Conservation (phyloP, 2,113 vertebrate species). For the Anoura caudifer region DNA sequence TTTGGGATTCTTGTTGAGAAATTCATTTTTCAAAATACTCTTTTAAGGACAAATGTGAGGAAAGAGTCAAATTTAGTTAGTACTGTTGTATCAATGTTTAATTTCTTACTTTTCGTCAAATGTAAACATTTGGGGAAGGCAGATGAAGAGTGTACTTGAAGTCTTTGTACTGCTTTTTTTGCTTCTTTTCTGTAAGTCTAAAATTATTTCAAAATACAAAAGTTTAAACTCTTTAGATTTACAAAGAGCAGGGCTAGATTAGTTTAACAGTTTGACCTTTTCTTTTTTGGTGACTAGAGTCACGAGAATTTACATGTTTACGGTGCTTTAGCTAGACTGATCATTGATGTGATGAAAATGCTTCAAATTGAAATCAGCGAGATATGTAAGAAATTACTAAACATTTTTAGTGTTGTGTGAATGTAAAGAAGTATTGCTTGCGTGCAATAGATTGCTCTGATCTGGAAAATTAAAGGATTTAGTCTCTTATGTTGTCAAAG, state of each 20-base stretch:
- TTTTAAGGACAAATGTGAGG: background rate
- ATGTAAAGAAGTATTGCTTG: background rate
- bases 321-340: background rate
- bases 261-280: background rate
- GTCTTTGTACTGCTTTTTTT: background rate
- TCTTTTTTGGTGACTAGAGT: background rate
- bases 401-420: background rate
- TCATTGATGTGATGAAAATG: conserved; percentile 45
- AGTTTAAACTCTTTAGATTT: background rate
- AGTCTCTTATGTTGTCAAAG: background rate
- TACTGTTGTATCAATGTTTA: background rate
- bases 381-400: background rate
- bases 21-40: background rate
- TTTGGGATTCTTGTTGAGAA: background rate
- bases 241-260: background rate
- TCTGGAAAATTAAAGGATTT: conserved; percentile 33
- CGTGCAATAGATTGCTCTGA: conserved; percentile 13
- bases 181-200: background rate
- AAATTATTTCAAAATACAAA: background rate
- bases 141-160: background rate
- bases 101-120: background rate
- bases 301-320: background rate
- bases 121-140: background rate
- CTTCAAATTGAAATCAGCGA: conserved; percentile 23
- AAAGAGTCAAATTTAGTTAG: background rate